Conservation (phyloP, 2,888 invertebrate genomes). For the Julus scandinavius region DNA sequence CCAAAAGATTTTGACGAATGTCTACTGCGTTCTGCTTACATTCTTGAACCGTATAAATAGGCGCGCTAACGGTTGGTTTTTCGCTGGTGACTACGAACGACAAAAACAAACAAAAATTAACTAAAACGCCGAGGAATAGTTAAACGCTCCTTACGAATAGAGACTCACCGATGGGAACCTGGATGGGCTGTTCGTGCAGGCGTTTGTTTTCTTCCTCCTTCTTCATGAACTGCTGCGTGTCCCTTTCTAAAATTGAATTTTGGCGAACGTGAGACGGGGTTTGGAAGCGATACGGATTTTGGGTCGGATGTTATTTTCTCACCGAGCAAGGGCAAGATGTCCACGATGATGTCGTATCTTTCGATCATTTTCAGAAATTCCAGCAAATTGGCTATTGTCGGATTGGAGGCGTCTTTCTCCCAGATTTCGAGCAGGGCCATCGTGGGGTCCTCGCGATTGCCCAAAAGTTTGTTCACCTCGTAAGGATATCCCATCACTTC, state of each 20-base stretch:
- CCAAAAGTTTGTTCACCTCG: slow-evolving; percentile 42
- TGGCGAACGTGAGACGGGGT: background rate
- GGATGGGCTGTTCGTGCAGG: background rate
- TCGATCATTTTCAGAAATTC: slow-evolving; percentile 52
- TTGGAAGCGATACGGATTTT: no score
- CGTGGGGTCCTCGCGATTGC: slow-evolving; percentile 47
- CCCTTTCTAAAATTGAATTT: slow-evolving; percentile 3
- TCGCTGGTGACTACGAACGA: background rate
- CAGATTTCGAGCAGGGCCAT: slow-evolving; percentile 45
- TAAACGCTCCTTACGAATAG: background rate
- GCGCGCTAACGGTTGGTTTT: background rate
- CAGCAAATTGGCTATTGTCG: slow-evolving; percentile 42
- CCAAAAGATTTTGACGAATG: no score
- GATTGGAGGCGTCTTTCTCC: slow-evolving; percentile 40
- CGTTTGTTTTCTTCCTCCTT: background rate
- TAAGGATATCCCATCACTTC: slow-evolving; percentile 48
- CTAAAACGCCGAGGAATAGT: background rate
- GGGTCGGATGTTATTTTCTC: background rate
- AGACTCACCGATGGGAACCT: background rate
- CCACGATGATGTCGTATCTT: slow-evolving; percentile 46
- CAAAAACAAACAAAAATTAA: background rate
- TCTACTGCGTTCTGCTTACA: background rate
- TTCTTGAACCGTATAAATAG: background rate
- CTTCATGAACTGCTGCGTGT: background rate
- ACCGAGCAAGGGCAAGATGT: slow-evolving; percentile 52